Conservation (phyloP, 2,797 vertebrate genomes). For the Momotus momota region DNA sequence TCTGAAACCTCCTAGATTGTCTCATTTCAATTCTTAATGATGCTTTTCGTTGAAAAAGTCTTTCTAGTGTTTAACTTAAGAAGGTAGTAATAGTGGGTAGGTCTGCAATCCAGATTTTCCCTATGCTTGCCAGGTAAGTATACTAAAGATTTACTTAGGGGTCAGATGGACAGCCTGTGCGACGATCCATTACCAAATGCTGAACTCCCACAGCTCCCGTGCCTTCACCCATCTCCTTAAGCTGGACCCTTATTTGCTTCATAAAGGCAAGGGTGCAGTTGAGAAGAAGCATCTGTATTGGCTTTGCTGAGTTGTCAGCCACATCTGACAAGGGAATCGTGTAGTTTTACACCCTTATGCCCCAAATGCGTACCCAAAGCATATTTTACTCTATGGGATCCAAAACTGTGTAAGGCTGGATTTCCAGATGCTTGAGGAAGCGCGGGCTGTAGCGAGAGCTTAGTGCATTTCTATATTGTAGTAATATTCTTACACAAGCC, state of each 20-base stretch:
- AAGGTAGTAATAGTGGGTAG: background rate
- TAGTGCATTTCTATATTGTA: background rate
- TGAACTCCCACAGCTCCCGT: background rate
- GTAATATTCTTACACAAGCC: background rate
- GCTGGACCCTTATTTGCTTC: background rate
- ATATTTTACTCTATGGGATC: background rate
- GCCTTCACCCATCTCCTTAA: background rate
- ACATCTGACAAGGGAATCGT: background rate
- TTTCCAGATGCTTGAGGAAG: background rate
- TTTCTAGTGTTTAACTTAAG: background rate
- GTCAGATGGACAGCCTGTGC: background rate
- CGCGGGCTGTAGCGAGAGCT: background rate
- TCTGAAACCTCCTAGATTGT: background rate
- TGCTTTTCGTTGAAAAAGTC: background rate
- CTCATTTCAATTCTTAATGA: background rate
- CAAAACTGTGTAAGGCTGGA: background rate
- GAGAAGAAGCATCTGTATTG: background rate
- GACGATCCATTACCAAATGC: background rate
- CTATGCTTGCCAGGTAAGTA: background rate
- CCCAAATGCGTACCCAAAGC: background rate
- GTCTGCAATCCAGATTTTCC: background rate
- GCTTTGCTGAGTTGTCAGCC: background rate
- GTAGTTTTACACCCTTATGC: background rate
- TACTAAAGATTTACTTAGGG: background rate
- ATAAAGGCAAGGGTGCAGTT: background rate